These are phyloP conservation scores for Megalurothrips usitatus DNA, from an alignment of 2,888 invertebrate species.

Conservation along the genomic window DNA sequence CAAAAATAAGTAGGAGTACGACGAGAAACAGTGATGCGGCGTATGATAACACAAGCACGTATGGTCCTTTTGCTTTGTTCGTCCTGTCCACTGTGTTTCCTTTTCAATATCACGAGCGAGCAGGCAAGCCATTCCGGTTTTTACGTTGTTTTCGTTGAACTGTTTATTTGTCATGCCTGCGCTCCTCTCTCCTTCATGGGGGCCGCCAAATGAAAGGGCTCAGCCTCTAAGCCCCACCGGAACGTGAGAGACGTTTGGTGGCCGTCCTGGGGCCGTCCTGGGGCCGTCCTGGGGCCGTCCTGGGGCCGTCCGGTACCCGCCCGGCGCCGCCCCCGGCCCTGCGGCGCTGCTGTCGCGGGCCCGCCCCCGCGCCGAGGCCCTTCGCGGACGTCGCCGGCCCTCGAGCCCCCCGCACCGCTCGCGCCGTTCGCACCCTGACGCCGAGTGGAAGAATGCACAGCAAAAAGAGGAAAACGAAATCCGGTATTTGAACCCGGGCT, in stretches of 20 bases:
- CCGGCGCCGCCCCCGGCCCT: not conserved
- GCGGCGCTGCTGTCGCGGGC: not conserved
- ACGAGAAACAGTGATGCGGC: not conserved
- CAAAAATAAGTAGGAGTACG: slow-evolving; percentile 4
- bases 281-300: not conserved
- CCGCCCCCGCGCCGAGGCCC: not conserved
- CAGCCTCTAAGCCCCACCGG: not conserved
- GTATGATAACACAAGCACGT: not conserved
- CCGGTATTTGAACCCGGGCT: not conserved
- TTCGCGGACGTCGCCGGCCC: not conserved
- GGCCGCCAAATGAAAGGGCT: too few species aligned
- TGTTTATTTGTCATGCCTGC: too few species aligned
- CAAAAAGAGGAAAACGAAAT: not conserved
- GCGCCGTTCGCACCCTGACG: not conserved
- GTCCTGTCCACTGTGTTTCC: not conserved
- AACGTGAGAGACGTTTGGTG: not conserved
- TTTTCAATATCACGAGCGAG: not conserved
- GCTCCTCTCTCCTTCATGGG: too few species aligned
- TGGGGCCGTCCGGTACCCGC: too few species aligned
- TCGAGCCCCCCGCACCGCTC: not conserved
- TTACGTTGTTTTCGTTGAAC: not conserved
- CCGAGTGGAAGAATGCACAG: not conserved
- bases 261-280: not conserved
- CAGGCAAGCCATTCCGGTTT: not conserved
- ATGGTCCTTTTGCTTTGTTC: not conserved